Base-by-base conservation (phyloP, 2,113 vertebrate species). In the Pterocles burchelli region DNA sequence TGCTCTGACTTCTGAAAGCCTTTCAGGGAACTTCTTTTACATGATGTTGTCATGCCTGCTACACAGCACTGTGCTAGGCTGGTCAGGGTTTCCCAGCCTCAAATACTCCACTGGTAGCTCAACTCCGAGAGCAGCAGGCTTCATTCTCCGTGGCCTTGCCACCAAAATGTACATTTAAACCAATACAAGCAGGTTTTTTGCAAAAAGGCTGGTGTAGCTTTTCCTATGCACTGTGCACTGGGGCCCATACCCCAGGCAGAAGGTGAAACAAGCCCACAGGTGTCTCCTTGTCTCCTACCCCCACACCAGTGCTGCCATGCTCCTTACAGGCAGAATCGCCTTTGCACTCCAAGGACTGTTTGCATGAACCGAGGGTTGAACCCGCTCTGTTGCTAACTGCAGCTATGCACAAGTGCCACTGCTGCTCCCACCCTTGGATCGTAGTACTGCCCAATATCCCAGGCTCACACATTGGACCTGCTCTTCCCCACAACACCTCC, bases 1-100 rank as follows among this genome's bases (percentile, higher is more conserved):
- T 85, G 89, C 91, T 93, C 93, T 95, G 97, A 96, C 97, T 97
- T 96, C 96, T 97, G 84, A 97, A 97, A 95, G 95, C 89, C 88
- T 92, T 94, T 94, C 85, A 91, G 75, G 62, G 74, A 63, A 85
- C 92, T 93, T 58, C 76, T 94, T 96, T 96, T 96, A 95, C 93
- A 80, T 89, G 90, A 66, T 49, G 87, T 96, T 97, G 79, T 95
- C 96, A 95, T 94, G 94, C 93, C 79, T 91, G 74, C 95, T 94
- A 85, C 79, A 77, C 82, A 79, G 76, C 89, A 77, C 88, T 48
- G 59, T 29, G 68, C 75, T 57, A n/a, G 89, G 45, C 88, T 73
- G 66, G 31, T 67, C 48, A 52, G 28, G 52, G 61, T 59, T 94
- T 95, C 92, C 87, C 85, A 94, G 82, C 79, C 61, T 83, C 70